These are phyloP conservation scores for Orthosia gothica DNA, from an alignment of 2,888 invertebrate species.

Conservation along the genomic window DNA sequence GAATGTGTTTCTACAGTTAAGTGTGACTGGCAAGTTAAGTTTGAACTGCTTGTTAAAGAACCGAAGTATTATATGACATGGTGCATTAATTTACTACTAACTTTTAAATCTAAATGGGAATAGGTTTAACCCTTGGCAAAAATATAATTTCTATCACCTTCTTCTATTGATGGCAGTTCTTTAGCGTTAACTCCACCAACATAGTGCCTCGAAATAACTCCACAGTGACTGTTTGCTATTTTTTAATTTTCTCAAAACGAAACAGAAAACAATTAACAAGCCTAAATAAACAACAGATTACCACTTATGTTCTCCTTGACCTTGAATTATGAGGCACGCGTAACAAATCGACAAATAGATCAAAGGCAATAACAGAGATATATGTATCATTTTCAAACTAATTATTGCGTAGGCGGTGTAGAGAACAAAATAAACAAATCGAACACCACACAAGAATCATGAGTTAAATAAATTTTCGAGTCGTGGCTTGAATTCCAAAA, in stretches of 20 bases:
- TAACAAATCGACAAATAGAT: conserved; percentile 18
- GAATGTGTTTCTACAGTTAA: neutral
- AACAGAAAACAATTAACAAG: neutral
- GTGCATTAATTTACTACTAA: too few species aligned
- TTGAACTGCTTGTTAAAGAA: neutral
- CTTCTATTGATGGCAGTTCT: too few species aligned
- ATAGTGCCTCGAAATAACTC: neutral
- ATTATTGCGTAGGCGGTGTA: conserved; percentile 3
- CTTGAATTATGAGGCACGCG: neutral
- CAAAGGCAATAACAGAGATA: conserved; percentile 3
- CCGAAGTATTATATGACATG: neutral
- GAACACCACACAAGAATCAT: neutral
- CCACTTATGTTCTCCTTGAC: neutral
- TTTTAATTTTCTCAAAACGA: neutral
- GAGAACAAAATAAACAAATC: conserved; percentile 7
- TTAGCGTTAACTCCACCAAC: neutral
- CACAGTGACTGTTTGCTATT: neutral
- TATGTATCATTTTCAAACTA: conserved; percentile 10
- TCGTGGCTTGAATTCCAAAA: conserved; percentile 12
- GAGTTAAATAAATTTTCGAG: conserved; percentile 3
- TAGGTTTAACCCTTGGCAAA: neutral
- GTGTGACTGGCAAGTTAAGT: neutral
- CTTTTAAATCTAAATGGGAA: neutral
- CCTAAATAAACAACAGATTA: neutral
- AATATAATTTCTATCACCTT: too few species aligned